phyloP scores from a whole-genome alignment of 1,140 invertebrate genomes.

The Spodoptera frugiperda region DNA sequence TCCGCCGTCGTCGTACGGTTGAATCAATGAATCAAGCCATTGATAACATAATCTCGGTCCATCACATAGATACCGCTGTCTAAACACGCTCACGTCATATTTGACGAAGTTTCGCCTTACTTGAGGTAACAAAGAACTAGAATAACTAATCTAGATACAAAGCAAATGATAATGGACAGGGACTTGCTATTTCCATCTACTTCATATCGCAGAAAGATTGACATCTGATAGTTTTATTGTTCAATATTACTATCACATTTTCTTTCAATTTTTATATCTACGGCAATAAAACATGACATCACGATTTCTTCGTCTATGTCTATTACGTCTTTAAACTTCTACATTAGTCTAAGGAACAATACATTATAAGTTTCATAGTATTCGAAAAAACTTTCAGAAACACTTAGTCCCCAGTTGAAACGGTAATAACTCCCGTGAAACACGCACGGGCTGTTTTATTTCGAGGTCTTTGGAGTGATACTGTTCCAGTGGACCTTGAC shows the following conservation, averaged over 20 bases:
- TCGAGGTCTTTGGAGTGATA: conserved; percentile 18
- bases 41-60: conserved; percentile 12
- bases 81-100: not conserved
- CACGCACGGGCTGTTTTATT: conserved; percentile 31
- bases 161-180: too few species aligned
- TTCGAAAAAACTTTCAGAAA: not conserved
- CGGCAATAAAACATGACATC: too few species aligned
- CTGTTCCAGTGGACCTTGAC: conserved; percentile 59
- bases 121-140: not conserved
- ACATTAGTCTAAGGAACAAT: too few species aligned
- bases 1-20: not conserved
- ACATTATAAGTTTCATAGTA: too few species aligned
- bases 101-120: not conserved
- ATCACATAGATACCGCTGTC: conserved; percentile 22
- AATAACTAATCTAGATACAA: too few species aligned
- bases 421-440: conserved; percentile 6
- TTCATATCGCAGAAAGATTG: too few species aligned
- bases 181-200: too few species aligned
- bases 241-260: too few species aligned
- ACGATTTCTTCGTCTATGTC: too few species aligned
- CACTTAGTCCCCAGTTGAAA: not conserved
- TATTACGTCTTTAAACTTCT: too few species aligned
- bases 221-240: too few species aligned
- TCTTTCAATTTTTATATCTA: too few species aligned
- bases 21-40: conserved; percentile 15